Evolutionary conservation across 37 sponge, comb jelly and placozoan genomes (phyloP).

Genomic region (Bolinopsis microptera): DNA sequence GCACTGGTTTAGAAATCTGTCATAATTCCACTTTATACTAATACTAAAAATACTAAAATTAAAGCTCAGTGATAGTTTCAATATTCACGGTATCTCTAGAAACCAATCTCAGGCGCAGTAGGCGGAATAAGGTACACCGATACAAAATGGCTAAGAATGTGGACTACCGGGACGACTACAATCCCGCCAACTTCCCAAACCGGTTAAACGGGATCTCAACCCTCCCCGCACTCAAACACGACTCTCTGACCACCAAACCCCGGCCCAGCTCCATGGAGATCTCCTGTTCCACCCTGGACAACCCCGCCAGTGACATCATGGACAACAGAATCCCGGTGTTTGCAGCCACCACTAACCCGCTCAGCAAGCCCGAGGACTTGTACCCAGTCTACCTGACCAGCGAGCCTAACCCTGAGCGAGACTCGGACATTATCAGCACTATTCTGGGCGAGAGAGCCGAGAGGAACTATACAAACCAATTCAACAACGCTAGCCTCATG

Average conservation of each 20-base stretch:
- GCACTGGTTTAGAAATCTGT: too few relatives aligned
- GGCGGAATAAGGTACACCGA: background rate
- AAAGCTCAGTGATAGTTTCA: too few relatives aligned
- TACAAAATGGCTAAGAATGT: constrained; percentile 34
- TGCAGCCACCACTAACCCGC: constrained; percentile 22
- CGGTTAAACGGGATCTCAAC: constrained; percentile 48
- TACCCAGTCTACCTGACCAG: constrained; percentile 27
- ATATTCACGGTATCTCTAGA: background rate
- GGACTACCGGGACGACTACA: background rate
- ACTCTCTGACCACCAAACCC: constrained; percentile 40
- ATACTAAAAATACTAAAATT: background rate
- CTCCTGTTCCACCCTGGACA: constrained; percentile 39
- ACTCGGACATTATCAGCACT: constrained; percentile 40
- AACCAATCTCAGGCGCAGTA: background rate
- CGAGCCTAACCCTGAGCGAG: background rate
- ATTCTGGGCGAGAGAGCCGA: constrained; percentile 29
- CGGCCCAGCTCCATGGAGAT: constrained; percentile 56
- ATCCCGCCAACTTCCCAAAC: background rate
- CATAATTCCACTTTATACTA: too few relatives aligned
- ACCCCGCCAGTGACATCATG: constrained; percentile 46
- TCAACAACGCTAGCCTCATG: constrained; percentile 8
- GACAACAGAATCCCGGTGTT: constrained; percentile 50
- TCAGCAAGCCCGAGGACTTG: background rate
- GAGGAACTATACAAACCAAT: constrained; percentile 41
- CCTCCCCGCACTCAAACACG: constrained; percentile 57